Percentiles rank a stretch among this genome's conserved stretches.
Evolutionary conservation across 2,113 vertebrate species (phyloP).

Genomic region (Cnemophilus loriae): DNA sequence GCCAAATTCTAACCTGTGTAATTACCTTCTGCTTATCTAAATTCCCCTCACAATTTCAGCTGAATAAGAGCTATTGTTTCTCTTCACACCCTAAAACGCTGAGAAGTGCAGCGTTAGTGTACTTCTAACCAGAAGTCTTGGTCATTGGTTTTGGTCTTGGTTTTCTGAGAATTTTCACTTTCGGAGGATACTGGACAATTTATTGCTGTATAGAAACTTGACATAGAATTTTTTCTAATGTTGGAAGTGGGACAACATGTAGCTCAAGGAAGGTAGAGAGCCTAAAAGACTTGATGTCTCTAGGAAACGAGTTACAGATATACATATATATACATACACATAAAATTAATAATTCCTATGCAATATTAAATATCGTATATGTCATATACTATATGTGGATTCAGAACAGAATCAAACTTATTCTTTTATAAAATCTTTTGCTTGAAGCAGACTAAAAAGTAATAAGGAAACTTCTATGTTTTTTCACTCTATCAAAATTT

Average conservation of each 20-base stretch:
- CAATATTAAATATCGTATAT: background rate
- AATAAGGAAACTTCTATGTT: background rate
- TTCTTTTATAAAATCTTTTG: background rate
- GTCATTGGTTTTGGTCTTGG: background rate
- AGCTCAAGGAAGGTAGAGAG: background rate
- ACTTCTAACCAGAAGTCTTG: background rate
- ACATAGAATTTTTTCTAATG: background rate
- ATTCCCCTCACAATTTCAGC: slow-evolving; percentile 34
- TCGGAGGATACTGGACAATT: background rate
- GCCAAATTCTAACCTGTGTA: slow-evolving; percentile 29
- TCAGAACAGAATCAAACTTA: background rate
- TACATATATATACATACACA: background rate
- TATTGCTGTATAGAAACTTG: background rate
- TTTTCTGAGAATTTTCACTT: background rate
- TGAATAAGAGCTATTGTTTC: slow-evolving; percentile 35
- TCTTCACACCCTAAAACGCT: background rate
- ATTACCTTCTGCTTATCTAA: slow-evolving; percentile 55
- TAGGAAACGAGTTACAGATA: background rate
- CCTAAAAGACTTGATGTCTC: background rate
- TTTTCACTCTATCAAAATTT: background rate
- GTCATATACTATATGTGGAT: background rate
- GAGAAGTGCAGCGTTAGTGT: background rate
- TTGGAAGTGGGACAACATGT: background rate
- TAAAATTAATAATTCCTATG: background rate
- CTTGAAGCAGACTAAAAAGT: background rate